Conservation (phyloP, 2,888 invertebrate species). For the Anorthoa munda region DNA sequence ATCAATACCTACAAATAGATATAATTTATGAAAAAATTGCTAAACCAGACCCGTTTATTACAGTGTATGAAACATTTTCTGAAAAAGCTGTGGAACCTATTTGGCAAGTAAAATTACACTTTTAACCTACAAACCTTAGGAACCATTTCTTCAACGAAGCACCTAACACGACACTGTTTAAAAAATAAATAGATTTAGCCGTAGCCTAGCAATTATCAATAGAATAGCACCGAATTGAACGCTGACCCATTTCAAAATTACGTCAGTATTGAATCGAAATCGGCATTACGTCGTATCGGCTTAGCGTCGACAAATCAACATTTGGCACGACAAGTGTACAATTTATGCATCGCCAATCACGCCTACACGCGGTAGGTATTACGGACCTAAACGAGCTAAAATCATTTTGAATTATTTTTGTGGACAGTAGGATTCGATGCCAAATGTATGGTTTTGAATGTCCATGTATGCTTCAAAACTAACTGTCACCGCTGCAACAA, state of each 20-base stretch:
- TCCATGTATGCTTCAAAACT: not conserved
- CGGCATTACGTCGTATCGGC: constrained; percentile 54
- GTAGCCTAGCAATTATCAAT: constrained; percentile 10
- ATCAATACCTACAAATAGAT: no score
- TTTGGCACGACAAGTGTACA: constrained; percentile 64
- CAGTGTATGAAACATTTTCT: no score
- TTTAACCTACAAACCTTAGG: no score
- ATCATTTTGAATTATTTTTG: constrained; percentile 46
- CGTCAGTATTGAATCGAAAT: constrained; percentile 49
- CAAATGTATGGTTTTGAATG: not conserved
- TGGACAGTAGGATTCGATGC: constrained; percentile 8
- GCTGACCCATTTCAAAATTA: constrained; percentile 52
- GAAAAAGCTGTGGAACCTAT: no score
- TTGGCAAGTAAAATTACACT: no score
- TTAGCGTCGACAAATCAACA: constrained; percentile 65
- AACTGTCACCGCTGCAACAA: no score
- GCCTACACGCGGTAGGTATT: constrained; percentile 53
- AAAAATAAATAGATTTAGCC: not conserved
- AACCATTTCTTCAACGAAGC: not conserved
- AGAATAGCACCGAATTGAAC: constrained; percentile 34
- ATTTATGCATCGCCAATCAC: constrained; percentile 67
- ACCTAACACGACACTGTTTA: no score
- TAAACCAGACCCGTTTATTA: no score
- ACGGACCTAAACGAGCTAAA: constrained; percentile 51
- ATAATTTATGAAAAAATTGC: no score